Conservation (phyloP, 2,113 vertebrate species). For the Lathamus discolor region DNA sequence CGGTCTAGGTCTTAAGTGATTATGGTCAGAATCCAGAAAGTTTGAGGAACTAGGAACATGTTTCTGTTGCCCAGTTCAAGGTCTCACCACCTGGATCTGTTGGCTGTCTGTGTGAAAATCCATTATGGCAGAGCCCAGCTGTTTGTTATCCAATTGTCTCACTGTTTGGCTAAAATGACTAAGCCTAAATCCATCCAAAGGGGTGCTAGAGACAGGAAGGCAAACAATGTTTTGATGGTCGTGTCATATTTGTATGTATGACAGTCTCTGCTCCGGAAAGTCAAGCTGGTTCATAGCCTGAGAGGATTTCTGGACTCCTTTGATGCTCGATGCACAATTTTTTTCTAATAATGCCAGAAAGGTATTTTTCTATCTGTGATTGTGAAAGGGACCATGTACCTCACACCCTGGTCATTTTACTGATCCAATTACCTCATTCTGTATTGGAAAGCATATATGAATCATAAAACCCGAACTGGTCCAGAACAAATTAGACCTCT, state of each 20-base stretch:
- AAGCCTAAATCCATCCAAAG: not conserved
- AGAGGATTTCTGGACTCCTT: not conserved
- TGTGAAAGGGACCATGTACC: not conserved
- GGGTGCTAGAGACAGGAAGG: not conserved
- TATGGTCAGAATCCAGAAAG: not conserved
- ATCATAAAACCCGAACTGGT: not conserved
- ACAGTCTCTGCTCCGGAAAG: not conserved
- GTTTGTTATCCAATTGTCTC: not conserved
- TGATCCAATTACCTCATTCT: not conserved
- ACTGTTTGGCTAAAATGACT: not conserved
- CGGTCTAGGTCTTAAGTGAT: not conserved
- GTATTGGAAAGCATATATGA: not conserved
- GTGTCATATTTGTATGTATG: not conserved
- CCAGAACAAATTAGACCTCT: not conserved
- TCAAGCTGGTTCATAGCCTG: not conserved
- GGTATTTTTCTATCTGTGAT: not conserved
- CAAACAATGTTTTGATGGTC: not conserved
- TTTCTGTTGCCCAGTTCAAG: not conserved
- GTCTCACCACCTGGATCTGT: not conserved
- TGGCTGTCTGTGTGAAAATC: not conserved
- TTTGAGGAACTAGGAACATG: not conserved
- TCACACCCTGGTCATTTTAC: not conserved
- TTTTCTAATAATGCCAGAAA: not conserved
- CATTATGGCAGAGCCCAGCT: not conserved
- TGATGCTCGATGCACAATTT: not conserved